Base-by-base conservation (phyloP, 2,113 vertebrate genomes). In the Baryphthengus martii region DNA sequence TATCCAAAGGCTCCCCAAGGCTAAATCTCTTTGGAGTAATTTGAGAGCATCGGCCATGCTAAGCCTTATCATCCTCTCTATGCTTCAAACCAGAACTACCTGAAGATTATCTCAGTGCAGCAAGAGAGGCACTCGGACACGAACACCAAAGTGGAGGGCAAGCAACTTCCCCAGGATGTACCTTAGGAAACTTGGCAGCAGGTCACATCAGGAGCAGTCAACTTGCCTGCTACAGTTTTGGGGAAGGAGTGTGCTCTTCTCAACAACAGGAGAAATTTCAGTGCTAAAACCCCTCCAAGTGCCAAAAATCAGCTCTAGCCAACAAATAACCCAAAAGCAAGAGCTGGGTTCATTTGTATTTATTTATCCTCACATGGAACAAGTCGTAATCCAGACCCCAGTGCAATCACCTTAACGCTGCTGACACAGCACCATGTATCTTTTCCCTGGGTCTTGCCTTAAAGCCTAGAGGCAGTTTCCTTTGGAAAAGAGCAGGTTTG, bases 151-250 rank as follows among this genome's bases (percentile, higher is more conserved):
- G 47, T 44, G 10, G 5, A 35, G 77, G 26, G 70, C 20, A 76
- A 85, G 44, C 2, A 2, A 59, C 50, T 71, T 67, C 23, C 52
- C 21, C 26, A 19, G 31, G 13, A 77, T 0, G 0, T 3, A 53
- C 11, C 7, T 66, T 31, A 33, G 2, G n/a, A 25, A 44, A 31
- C 9, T 49, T 5, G 1, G 3, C 17, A 76, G 72, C 17, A 26
- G 55, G 25, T 73, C 63, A 50, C 0, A 0, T 37, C 85, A 74
- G 66, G 9, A 85, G 75, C 47, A 47, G 49, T 4, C 49, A 68
- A 3, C 15, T 66, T 40, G 23, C 10, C 33, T 6, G 10, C 9
- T 11, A 55, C 0, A 33, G 26, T 55, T 85, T 40, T 11, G 66
- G 11, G 52, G 50, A 31, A 63, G 49, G 33, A 79, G 8, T 2